A percentile compares a stretch with the other conserved stretches of the same genome.
These are phyloP conservation scores for Mus minutoides DNA, from an alignment of 2,797 vertebrate genomes.

Conservation along the genomic window DNA sequence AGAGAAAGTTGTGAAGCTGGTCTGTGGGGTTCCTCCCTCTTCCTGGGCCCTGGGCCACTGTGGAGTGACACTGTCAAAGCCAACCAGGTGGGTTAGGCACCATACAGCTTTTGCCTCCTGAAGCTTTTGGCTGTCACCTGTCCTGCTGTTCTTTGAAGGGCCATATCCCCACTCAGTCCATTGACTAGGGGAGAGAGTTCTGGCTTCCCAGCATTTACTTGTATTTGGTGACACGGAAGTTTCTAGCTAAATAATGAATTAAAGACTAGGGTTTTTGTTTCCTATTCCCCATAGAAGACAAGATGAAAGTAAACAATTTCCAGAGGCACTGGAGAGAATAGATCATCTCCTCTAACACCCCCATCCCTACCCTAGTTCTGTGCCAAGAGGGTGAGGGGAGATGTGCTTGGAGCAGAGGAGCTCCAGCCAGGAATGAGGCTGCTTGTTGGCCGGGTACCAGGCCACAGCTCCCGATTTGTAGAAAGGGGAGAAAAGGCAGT, in stretches of 20 bases:
- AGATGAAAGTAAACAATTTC: slow-evolving; percentile 74
- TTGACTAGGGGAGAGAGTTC: neutral
- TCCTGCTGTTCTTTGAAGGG: neutral
- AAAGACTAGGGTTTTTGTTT: slow-evolving; percentile 71
- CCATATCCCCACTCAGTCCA: neutral
- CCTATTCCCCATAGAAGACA: slow-evolving; percentile 57
- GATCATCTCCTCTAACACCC: slow-evolving; percentile 49
- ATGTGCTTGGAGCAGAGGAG: slow-evolving; percentile 72
- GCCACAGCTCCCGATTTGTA: slow-evolving; percentile 73
- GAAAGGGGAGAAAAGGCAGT: slow-evolving; percentile 68
- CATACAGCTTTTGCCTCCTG: neutral
- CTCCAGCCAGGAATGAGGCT: slow-evolving; percentile 75
- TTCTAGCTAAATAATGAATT: slow-evolving; percentile 74
- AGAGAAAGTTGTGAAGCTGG: slow-evolving; percentile 49
- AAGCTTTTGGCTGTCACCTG: neutral
- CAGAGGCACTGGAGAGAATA: slow-evolving; percentile 60
- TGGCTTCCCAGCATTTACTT: slow-evolving; percentile 46
- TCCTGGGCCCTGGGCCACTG: neutral
- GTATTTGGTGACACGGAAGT: slow-evolving; percentile 74
- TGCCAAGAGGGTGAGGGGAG: slow-evolving; percentile 80
- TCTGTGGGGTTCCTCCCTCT: slow-evolving; percentile 28
- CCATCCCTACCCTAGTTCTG: slow-evolving; percentile 35
- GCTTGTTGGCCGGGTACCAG: slow-evolving; percentile 80
- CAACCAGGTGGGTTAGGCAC: neutral
- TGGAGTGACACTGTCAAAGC: neutral